These are phyloP conservation scores for Cephus runcator DNA, from an alignment of 2,888 invertebrate species.

Conservation along the genomic window DNA sequence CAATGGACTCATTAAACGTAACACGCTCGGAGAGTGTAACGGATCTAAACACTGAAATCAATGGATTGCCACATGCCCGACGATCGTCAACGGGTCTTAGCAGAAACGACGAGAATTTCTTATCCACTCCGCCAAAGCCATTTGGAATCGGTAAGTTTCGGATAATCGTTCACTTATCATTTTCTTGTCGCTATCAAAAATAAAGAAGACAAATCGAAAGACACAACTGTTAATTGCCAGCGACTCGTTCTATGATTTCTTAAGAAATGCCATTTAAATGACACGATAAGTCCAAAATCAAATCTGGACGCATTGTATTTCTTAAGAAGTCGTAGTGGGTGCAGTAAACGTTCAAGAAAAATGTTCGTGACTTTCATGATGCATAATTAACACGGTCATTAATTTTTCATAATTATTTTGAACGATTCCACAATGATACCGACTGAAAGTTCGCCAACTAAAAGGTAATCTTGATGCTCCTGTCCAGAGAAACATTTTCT, in stretches of 20 bases:
- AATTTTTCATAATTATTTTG: slow-evolving; percentile 44
- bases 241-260: neutral
- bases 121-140: slow-evolving; percentile 76
- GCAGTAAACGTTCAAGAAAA: neutral
- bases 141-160: slow-evolving; percentile 84
- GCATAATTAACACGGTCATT: slow-evolving; percentile 38
- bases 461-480: slow-evolving; percentile 49
- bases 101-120: slow-evolving; percentile 60
- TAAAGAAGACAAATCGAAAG: neutral
- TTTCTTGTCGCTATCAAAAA: neutral
- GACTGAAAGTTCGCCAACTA: slow-evolving; percentile 52
- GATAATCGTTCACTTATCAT: slow-evolving; percentile 65
- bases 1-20: slow-evolving; percentile 82
- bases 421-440: slow-evolving; percentile 49
- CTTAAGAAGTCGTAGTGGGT: neutral
- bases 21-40: slow-evolving; percentile 87
- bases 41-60: slow-evolving; percentile 78
- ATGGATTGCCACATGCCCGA: slow-evolving; percentile 50
- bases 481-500: neutral
- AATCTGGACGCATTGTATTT: neutral
- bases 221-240: neutral
- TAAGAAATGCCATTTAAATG: neutral
- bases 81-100: slow-evolving; percentile 54
- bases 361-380: neutral
- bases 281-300: neutral